Conservation (phyloP, 2,113 vertebrate species). For the Diphyllodes magnificus region DNA sequence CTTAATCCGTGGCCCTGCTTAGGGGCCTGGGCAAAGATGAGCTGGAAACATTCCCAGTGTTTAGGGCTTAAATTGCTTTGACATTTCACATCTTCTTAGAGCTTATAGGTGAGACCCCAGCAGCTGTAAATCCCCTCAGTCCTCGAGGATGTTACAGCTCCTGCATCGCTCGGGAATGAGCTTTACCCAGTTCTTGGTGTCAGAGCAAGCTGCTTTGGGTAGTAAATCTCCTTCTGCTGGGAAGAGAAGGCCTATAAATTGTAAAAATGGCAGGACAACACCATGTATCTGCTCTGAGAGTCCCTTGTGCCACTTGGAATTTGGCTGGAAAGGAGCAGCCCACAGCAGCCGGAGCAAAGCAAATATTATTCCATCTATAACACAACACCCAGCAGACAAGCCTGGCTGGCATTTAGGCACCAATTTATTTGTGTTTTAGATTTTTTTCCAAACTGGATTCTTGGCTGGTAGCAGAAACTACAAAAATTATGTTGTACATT, state of each 20-base stretch:
- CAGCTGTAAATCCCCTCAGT: not conserved
- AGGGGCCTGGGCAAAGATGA: constrained; percentile 1
- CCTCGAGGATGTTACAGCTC: not conserved
- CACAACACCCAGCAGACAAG: not conserved
- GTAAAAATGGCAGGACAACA: not conserved
- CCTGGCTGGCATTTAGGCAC: not conserved
- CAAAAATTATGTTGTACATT: not conserved
- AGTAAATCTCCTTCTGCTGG: constrained; percentile 3
- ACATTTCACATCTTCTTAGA: constrained; percentile 32
- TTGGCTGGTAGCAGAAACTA: not conserved
- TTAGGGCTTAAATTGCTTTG: not conserved
- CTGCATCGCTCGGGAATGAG: fast-evolving
- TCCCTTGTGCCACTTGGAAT: not conserved
- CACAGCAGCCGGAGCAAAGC: not conserved
- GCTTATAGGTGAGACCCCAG: not conserved
- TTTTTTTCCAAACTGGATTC: not conserved
- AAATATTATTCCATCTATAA: not conserved
- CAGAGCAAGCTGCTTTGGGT: not conserved
- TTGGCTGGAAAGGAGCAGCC: not conserved
- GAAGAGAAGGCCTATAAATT: not conserved
- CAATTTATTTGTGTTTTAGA: not conserved
- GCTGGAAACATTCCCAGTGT: not conserved
- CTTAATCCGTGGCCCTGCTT: not conserved
- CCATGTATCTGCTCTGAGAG: not conserved
- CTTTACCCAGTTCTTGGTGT: not conserved